Evolutionary conservation across 2,797 vertebrate species (phyloP).

Genomic region (Bothrops alternatus): DNA sequence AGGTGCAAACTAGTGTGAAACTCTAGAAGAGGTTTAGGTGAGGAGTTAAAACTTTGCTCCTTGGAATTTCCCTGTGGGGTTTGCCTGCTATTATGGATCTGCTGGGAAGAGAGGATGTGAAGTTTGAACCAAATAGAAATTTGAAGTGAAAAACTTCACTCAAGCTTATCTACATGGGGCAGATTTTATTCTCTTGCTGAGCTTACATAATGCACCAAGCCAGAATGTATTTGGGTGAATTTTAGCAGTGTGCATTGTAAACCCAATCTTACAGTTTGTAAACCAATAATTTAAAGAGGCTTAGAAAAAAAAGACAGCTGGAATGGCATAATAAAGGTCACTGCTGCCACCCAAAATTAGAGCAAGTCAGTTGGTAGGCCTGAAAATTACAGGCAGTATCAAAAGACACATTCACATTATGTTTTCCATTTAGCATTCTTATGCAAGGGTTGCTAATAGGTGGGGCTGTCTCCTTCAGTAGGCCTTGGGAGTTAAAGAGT

Average conservation of each 20-base stretch:
- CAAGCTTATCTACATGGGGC: not conserved
- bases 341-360: not conserved
- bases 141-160: not conserved
- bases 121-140: not conserved
- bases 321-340: not conserved
- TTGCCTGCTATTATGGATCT: not conserved
- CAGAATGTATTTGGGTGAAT: not conserved
- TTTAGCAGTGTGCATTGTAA: not conserved
- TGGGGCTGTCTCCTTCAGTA: not conserved
- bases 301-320: not conserved
- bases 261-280: not conserved
- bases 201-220: not conserved
- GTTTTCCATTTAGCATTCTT: not conserved
- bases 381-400: not conserved
- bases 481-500: not conserved
- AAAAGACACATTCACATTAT: not conserved
- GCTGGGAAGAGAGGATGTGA: not conserved
- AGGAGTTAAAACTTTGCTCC: not conserved
- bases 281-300: not conserved
- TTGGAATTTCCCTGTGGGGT: not conserved
- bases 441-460: not conserved
- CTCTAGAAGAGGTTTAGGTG: not conserved
- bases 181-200: not conserved
- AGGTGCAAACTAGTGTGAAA: not conserved
- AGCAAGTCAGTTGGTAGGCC: not conserved